phyloP scores from a whole-genome alignment of 2,797 vertebrate species.

The Sebastes oblongus region DNA sequence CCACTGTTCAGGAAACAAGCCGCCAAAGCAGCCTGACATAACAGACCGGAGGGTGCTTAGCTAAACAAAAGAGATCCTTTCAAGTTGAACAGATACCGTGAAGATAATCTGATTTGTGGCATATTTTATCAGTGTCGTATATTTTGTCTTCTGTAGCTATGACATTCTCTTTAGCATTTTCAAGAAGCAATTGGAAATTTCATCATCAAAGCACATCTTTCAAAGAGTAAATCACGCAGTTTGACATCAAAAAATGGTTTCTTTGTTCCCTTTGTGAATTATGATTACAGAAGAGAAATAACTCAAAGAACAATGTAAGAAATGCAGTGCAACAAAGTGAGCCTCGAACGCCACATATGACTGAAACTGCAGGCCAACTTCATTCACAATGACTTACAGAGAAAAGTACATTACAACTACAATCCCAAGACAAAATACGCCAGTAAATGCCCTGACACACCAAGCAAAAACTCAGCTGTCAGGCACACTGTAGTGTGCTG shows the following conservation, averaged over 20 bases:
- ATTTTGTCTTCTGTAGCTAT: conserved; percentile 33
- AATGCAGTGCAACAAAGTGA: conserved; percentile 3
- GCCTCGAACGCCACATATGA: background rate
- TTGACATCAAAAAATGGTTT: conserved; percentile 45
- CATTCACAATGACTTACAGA: background rate
- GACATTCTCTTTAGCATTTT: conserved; percentile 50
- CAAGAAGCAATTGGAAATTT: conserved; percentile 67
- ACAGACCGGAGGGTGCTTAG: background rate
- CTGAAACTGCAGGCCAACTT: background rate
- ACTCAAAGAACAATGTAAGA: conserved; percentile 21
- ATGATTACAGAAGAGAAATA: conserved; percentile 51
- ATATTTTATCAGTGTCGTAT: conserved; percentile 14
- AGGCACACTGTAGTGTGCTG: background rate
- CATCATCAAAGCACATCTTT: conserved; percentile 74
- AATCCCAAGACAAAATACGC: background rate
- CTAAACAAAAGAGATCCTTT: conserved; percentile 33
- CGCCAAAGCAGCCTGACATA: background rate
- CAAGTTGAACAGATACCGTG: conserved; percentile 17
- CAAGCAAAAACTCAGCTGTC: too few relatives aligned
- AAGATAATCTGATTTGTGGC: conserved; percentile 7
- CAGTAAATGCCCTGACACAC: rapidly evolving
- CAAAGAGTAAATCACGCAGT: conserved; percentile 41
- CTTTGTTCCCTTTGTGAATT: conserved; percentile 48
- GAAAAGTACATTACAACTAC: background rate
- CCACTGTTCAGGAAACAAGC: background rate